Base-by-base conservation (phyloP, 2,797 vertebrate species). In the Onychomys leucogaster region DNA sequence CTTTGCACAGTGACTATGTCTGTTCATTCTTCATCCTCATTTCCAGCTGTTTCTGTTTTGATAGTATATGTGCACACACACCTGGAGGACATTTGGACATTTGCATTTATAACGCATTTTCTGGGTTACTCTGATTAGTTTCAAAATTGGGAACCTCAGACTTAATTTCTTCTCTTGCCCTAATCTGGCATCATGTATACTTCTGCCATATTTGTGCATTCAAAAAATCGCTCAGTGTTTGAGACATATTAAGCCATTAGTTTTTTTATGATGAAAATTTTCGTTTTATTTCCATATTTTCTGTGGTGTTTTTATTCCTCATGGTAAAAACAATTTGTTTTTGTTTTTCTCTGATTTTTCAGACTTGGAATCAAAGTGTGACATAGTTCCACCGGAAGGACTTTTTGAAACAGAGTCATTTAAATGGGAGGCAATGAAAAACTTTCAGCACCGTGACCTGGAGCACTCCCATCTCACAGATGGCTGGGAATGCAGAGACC, bases 331-430 rank as follows among this genome's bases (percentile, higher is more conserved):
- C 14, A 85, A 7, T 19, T 93, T 94, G 8, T 67, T 71, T 91
- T 84, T 80, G 57, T 67, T 93, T 95, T 77, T 61, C 59, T 85
- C 73, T 85, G 63, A 6, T 75, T 94, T 92, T 96, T 59, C 95
- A 98, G 97, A 92, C 52, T 29, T 96, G 86, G 91, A 92, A n/a
- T 93, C 94, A 46, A 95, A 71, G 5, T 86, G 6, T 92, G 78
- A 98, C 69, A 96, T 80, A 91, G 92, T 94, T 86, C 69, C 84
- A 94, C 85, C 21, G 37, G 94, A 96, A 87, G 78, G 75, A 84
- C 65, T 91, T 75, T 94, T 95, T 86, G 92, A 96, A 95, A 69
- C 89, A 27, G 17, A 94, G 63, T 43, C 97, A 71, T 87, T 96
- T 82, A 71, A 0, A 34, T 94, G 97, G 97, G 93, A 95, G 41